Evolutionary conservation across 1,140 invertebrate species (phyloP).

Genomic region (Tetramorium simillimum): DNA sequence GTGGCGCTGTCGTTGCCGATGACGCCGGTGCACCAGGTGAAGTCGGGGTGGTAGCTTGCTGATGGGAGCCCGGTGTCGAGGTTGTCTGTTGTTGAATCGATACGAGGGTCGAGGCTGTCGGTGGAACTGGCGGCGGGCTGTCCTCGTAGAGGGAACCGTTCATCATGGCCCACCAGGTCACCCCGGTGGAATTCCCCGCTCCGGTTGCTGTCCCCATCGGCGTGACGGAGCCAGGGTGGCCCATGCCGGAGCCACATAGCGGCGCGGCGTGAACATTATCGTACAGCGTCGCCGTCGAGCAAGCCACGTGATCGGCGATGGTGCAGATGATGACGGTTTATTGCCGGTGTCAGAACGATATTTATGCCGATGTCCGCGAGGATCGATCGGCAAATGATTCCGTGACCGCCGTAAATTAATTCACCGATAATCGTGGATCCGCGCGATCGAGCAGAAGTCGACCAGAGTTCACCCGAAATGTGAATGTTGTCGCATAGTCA

Average conservation of each 20-base stretch:
- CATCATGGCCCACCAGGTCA: conserved; percentile 94
- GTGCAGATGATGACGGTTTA: conserved; percentile 88
- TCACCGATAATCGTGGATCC: neutral
- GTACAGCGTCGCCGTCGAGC: conserved; percentile 92
- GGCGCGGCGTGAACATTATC: conserved; percentile 90
- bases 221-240: conserved; percentile 88
- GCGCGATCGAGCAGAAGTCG: neutral
- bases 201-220: conserved; percentile 91
- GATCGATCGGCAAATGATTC: conserved; percentile 5
- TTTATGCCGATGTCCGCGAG: conserved; percentile 48
- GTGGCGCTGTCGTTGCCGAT: conserved; percentile 85
- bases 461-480: neutral
- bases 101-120: conserved; percentile 83
- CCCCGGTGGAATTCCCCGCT: conserved; percentile 91
- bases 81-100: conserved; percentile 84
- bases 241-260: conserved; percentile 89
- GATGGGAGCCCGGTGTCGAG: conserved; percentile 82
- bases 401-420: conserved; percentile 1
- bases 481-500: neutral
- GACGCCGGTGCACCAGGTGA: conserved; percentile 85
- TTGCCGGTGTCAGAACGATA: conserved; percentile 75
- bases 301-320: conserved; percentile 92
- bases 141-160: conserved; percentile 92
- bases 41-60: conserved; percentile 84
- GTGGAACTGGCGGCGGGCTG: conserved; percentile 88